These are phyloP conservation scores for Pygoscelis antarcticus DNA, from an alignment of 2,113 vertebrate genomes.

Conservation along the genomic window DNA sequence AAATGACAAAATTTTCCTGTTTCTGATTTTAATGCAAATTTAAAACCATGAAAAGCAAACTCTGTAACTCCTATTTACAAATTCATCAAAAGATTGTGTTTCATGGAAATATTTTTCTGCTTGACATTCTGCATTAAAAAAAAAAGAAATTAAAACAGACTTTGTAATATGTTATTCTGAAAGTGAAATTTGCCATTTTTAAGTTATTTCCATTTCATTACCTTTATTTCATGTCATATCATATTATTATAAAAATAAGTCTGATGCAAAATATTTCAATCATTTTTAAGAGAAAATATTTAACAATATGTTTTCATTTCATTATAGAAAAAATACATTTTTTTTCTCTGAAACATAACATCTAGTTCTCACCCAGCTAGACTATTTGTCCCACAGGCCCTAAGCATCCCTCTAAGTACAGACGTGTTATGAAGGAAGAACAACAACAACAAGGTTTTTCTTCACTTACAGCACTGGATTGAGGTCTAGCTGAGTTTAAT, in stretches of 20 bases:
- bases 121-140: neutral
- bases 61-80: neutral
- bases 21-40: constrained; percentile 18
- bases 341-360: neutral
- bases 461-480: neutral
- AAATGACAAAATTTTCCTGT: neutral
- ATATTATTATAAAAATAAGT: neutral
- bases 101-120: constrained; percentile 8
- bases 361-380: neutral
- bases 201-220: neutral
- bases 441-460: neutral
- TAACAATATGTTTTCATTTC: neutral
- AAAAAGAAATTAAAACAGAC: neutral
- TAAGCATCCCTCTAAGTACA: neutral
- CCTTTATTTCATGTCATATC: neutral
- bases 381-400: neutral
- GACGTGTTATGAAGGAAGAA: neutral
- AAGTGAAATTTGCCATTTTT: neutral
- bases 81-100: constrained; percentile 48
- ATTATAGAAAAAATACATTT: neutral
- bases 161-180: neutral
- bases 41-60: neutral
- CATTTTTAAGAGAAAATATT: neutral
- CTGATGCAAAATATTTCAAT: neutral
- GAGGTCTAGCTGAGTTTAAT: neutral